Evolutionary conservation across 1,140 invertebrate genomes (phyloP).

Genomic region (Drosophila repleta): DNA sequence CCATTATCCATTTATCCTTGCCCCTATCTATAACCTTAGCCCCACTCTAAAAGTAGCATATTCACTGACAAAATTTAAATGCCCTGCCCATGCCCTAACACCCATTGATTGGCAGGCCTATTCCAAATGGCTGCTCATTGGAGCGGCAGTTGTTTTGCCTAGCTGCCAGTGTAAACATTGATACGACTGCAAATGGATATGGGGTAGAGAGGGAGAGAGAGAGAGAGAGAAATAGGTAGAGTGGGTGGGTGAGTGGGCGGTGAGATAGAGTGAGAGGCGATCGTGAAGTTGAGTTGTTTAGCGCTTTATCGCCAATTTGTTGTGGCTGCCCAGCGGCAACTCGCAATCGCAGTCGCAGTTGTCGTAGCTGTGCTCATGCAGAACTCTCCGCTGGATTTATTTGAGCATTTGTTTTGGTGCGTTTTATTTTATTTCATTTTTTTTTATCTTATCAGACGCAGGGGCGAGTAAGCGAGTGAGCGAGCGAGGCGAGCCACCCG

Average conservation of each 20-base stretch:
- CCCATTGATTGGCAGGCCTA: background rate
- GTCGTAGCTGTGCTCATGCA: background rate
- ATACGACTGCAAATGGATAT: background rate
- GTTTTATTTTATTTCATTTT: background rate
- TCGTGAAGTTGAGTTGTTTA: background rate
- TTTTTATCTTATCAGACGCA: slow-evolving; percentile 55
- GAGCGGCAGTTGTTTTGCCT: background rate
- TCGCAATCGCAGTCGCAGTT: background rate
- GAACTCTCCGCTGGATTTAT: background rate
- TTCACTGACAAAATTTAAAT: too few relatives aligned
- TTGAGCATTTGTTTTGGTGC: slow-evolving; percentile 15
- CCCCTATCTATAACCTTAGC: too few relatives aligned
- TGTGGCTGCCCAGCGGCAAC: background rate
- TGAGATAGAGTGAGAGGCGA: too few relatives aligned
- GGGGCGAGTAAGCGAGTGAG: too few relatives aligned
- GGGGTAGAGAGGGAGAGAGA: background rate
- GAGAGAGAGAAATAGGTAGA: too few relatives aligned
- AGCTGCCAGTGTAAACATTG: slow-evolving; percentile 8
- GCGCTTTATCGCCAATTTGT: slow-evolving; percentile 11
- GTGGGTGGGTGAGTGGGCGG: too few relatives aligned
- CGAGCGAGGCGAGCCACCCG: slow-evolving; percentile 11
- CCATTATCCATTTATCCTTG: too few relatives aligned
- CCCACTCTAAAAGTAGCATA: too few relatives aligned
- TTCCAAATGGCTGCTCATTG: background rate
- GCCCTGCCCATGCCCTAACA: background rate